Evolutionary conservation across 2,113 vertebrate species (phyloP).

Genomic region (Osmerus eperlanus): DNA sequence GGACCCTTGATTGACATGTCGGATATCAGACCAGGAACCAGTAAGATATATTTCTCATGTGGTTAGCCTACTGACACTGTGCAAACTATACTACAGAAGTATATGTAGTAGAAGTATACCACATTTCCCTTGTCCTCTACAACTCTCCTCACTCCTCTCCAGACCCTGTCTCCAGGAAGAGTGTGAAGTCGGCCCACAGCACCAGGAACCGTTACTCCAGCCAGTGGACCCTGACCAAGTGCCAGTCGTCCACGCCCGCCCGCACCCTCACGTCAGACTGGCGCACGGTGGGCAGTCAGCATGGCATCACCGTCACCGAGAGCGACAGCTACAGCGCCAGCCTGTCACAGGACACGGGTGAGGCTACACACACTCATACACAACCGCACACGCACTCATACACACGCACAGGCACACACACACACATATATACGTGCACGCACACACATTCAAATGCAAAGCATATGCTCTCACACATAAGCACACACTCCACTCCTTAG

Average conservation of each 20-base stretch:
- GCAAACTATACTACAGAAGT: too few species aligned
- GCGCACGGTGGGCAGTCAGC: conserved; percentile 95
- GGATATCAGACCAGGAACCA: conserved; percentile 96
- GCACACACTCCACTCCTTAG: not conserved
- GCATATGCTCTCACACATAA: not conserved
- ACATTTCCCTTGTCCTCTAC: too few species aligned
- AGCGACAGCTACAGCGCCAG: conserved; percentile 99
- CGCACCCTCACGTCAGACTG: conserved; percentile 96
- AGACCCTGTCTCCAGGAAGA: conserved; percentile 97
- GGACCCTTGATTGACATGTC: conserved; percentile 99
- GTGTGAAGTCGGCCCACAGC: conserved; percentile 91
- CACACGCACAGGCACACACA: not conserved
- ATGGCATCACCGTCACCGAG: conserved; percentile 95
- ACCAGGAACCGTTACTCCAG: conserved; percentile 96
- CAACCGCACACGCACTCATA: conserved; percentile 27
- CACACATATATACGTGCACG: not conserved
- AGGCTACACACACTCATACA: conserved; percentile 14
- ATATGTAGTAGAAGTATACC: too few species aligned
- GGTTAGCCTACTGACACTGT: not conserved
- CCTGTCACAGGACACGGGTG: conserved; percentile 97
- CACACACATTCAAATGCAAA: not conserved
- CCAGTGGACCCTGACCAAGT: conserved; percentile 98
- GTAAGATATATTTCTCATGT: conserved; percentile 68
- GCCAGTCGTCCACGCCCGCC: conserved; percentile 92
- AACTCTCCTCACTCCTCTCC: conserved; percentile 5